phyloP scores from a whole-genome alignment of 2,113 vertebrate genomes.

The Chamaea fasciata region DNA sequence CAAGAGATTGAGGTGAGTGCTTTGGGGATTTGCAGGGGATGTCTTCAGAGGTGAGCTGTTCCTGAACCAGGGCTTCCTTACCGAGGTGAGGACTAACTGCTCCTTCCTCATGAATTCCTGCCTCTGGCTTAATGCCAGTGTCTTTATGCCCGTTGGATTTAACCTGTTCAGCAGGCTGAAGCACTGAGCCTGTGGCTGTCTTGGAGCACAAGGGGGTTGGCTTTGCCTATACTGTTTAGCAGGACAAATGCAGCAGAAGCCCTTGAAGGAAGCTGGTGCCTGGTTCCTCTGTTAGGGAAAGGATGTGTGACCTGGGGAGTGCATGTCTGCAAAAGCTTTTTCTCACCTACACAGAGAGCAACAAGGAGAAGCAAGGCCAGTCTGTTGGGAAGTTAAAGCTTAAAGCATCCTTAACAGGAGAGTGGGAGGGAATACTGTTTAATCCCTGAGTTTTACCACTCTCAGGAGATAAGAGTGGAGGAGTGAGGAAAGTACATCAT shows the following conservation, averaged over 20 bases:
- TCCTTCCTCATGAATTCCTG: not conserved
- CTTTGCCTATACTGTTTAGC: not conserved
- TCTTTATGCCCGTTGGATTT: not conserved
- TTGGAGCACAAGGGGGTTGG: not conserved
- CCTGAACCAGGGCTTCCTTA: not conserved
- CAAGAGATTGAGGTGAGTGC: not conserved
- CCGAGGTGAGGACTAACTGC: fast-evolving
- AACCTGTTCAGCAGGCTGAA: not conserved
- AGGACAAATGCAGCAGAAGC: not conserved
- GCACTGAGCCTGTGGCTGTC: not conserved
- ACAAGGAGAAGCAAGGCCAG: not conserved
- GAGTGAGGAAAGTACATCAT: conserved; percentile 2
- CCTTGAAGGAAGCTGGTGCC: not conserved
- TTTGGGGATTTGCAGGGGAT: not conserved
- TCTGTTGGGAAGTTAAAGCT: not conserved
- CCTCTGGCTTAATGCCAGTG: not conserved
- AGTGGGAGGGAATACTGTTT: not conserved
- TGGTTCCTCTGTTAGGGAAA: no score
- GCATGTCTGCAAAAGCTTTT: not conserved
- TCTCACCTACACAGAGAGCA: not conserved
- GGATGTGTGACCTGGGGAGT: fast-evolving
- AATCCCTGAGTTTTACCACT: not conserved
- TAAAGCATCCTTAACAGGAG: not conserved
- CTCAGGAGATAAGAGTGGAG: not conserved
- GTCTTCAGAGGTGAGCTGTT: not conserved